A percentile compares a stretch with the other conserved stretches of the same genome.
These are phyloP conservation scores for Seira sanloemensis DNA, from an alignment of 2,888 invertebrate genomes.

Conservation along the genomic window DNA sequence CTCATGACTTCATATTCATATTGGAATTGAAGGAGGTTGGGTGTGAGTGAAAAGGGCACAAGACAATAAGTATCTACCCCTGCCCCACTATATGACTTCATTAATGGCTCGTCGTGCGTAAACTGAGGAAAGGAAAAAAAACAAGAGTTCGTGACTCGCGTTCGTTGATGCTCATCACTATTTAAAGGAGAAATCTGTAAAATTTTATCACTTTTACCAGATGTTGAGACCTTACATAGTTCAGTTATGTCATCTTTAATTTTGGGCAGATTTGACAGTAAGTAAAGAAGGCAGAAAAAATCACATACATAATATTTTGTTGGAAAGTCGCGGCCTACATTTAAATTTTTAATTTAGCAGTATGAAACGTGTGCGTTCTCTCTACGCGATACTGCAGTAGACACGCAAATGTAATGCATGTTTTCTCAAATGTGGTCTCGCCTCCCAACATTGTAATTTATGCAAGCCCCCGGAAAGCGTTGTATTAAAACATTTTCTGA, in stretches of 20 bases:
- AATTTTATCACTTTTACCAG: neutral
- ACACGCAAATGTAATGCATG: no score
- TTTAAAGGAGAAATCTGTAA: conserved; percentile 2
- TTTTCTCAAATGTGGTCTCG: no score
- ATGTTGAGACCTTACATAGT: neutral
- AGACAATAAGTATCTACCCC: no score
- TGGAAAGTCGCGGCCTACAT: neutral
- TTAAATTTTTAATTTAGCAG: conserved; percentile 1
- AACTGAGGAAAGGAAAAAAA: conserved; percentile 20
- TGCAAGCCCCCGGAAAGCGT: no score
- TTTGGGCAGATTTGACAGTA: neutral
- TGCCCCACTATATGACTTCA: no score
- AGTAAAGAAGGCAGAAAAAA: neutral
- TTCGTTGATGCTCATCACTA: neutral
- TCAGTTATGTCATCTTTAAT: conserved; percentile 3
- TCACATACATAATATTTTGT: neutral
- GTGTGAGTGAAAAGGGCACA: conserved; percentile 3
- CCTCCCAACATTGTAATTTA: no score
- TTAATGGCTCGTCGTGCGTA: conserved; percentile 45
- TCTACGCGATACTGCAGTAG: no score
- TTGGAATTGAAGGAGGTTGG: conserved; percentile 15
- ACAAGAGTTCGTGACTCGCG: conserved; percentile 20
- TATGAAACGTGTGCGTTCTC: neutral
- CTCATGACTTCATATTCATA: conserved; percentile 32
- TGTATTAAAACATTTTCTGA: no score